These are phyloP conservation scores for Oryzias dopingdopingensis DNA, from an alignment of 2,797 vertebrate genomes.

Conservation along the genomic window DNA sequence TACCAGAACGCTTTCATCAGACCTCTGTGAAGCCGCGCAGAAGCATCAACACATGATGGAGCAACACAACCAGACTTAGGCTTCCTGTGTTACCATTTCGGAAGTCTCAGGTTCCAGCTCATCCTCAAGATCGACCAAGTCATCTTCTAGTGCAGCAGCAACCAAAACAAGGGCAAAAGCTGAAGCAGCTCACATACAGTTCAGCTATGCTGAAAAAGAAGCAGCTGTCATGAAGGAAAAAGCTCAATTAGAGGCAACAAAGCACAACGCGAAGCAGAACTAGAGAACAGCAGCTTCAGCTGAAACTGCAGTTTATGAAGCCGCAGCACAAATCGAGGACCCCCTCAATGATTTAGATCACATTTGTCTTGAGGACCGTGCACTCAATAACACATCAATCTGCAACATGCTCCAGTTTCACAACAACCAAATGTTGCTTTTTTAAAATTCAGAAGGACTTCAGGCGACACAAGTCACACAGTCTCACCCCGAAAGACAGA, in stretches of 20 bases:
- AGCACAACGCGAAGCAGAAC: neutral
- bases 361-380: neutral
- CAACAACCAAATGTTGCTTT: no score
- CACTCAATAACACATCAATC: no score
- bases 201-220: neutral
- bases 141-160: constrained; percentile 9
- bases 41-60: neutral
- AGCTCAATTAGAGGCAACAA: neutral
- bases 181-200: constrained; percentile 8
- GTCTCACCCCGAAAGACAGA: neutral
- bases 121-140: neutral
- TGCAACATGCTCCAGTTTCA: no score
- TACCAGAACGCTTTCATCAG: neutral
- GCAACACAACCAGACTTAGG: neutral
- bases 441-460: no score
- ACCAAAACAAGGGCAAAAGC: constrained; percentile 18
- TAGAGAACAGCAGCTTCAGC: neutral
- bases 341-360: neutral
- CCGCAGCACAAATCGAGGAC: neutral
- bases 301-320: neutral
- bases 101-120: neutral
- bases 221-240: constrained; percentile 11
- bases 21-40: neutral
- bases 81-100: neutral
- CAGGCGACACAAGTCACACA: neutral